phyloP scores from a whole-genome alignment of 2,888 invertebrate genomes.

The Xestia xanthographa region DNA sequence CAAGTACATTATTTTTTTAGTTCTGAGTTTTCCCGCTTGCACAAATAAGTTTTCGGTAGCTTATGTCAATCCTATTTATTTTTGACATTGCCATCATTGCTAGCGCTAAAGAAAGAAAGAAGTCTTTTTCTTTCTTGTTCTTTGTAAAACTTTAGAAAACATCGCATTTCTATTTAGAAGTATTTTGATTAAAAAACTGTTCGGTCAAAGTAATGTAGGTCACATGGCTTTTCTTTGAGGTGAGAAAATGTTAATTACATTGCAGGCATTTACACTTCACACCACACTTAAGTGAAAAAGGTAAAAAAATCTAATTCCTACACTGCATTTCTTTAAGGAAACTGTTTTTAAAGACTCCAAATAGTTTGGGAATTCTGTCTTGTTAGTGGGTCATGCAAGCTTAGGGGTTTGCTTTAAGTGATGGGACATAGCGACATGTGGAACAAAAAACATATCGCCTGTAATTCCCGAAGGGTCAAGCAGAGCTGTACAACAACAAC shows the following conservation, averaged over 20 bases:
- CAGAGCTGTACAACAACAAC: no score
- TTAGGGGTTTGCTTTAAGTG: conserved; percentile 56
- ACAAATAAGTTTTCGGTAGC: no score
- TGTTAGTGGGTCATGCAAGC: conserved; percentile 72
- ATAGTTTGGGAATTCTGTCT: conserved; percentile 71
- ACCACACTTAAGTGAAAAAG: conserved; percentile 14
- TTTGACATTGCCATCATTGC: not conserved
- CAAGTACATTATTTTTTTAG: no score
- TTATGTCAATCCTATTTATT: not conserved
- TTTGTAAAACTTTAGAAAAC: not conserved
- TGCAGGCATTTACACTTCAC: conserved; percentile 20
- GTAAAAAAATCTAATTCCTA: conserved; percentile 4
- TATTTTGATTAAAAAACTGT: not conserved
- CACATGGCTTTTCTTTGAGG: conserved; percentile 1
- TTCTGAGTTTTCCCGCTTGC: no score
- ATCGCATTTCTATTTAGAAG: not conserved
- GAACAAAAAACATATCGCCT: not conserved
- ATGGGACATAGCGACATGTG: conserved; percentile 28
- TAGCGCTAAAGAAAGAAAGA: no score
- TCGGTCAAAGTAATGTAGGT: not conserved
- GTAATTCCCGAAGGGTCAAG: no score
- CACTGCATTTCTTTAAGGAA: conserved; percentile 44
- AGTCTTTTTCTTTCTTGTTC: not conserved
- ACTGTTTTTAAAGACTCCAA: conserved; percentile 64
- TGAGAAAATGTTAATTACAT: conserved; percentile 28